These are phyloP conservation scores for Malurus alboscapulatus DNA, from an alignment of 2,113 vertebrate genomes.

Conservation along the genomic window DNA sequence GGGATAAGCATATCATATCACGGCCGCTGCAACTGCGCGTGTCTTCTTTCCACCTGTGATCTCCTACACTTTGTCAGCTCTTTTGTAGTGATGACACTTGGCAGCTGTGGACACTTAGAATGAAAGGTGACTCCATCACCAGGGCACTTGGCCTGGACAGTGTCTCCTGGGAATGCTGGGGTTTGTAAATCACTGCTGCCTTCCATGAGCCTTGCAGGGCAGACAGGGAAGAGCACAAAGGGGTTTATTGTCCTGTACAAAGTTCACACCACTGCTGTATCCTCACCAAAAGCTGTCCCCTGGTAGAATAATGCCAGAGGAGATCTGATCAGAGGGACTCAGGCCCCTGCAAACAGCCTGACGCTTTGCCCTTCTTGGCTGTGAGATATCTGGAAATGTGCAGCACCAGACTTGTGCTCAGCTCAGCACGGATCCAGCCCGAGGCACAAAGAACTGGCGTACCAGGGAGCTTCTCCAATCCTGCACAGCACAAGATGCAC, in stretches of 20 bases:
- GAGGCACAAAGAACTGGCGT: rapidly evolving
- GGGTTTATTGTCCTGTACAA: not conserved
- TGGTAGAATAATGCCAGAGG: not conserved
- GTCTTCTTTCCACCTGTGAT: not conserved
- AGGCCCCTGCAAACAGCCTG: not conserved
- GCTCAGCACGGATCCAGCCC: rapidly evolving
- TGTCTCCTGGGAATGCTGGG: not conserved
- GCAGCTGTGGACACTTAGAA: not conserved
- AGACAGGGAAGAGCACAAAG: not conserved
- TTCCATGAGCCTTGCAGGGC: rapidly evolving
- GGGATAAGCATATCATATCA: not conserved
- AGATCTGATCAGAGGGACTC: not conserved
- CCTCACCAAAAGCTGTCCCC: not conserved
- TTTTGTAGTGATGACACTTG: not conserved
- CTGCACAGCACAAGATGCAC: not conserved
- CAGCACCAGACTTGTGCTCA: not conserved
- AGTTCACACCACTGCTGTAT: not conserved
- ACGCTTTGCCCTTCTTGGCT: not conserved
- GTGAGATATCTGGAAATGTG: not conserved
- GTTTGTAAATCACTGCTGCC: not conserved
- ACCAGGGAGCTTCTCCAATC: not conserved
- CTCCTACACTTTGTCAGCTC: not conserved
- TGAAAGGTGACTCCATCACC: not conserved
- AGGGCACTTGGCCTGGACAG: not conserved
- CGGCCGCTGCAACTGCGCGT: not conserved